phyloP scores from a whole-genome alignment of 2,797 vertebrate species.

The Macropus fuliginosus region DNA sequence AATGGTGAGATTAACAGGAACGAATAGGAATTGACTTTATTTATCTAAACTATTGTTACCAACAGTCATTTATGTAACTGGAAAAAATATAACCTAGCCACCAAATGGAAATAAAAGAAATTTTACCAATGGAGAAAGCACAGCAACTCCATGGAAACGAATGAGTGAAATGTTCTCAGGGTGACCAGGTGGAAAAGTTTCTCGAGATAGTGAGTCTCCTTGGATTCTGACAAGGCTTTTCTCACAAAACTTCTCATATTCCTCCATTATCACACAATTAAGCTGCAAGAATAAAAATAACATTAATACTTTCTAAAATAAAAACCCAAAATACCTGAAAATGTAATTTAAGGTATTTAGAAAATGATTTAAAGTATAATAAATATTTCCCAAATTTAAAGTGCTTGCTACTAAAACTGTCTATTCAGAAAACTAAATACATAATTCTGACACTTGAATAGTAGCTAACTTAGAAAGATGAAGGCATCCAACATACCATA shows the following conservation, averaged over 20 bases:
- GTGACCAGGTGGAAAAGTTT: conserved; percentile 71
- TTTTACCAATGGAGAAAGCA: conserved; percentile 93
- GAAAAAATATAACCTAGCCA: not conserved
- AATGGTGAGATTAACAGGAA: not conserved
- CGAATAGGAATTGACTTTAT: not conserved
- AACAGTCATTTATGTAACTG: not conserved
- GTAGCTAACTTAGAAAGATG: conserved; percentile 24
- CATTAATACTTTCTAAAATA: conserved; percentile 41
- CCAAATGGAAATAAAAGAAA: conserved; percentile 21
- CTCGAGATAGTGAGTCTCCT: conserved; percentile 78
- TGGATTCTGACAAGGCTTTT: conserved; percentile 88
- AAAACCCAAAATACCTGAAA: not conserved
- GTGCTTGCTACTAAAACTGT: not conserved
- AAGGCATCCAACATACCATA: not conserved
- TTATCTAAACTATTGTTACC: not conserved
- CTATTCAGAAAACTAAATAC: not conserved
- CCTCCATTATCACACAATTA: conserved; percentile 90
- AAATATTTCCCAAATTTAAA: conserved; percentile 49
- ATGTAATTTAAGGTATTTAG: conserved; percentile 5
- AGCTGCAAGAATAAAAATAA: conserved; percentile 73
- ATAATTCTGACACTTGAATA: conserved; percentile 13
- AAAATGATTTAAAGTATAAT: not conserved
- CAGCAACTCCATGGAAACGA: conserved; percentile 89
- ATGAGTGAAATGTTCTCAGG: conserved; percentile 87
- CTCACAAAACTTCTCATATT: conserved; percentile 92